Conservation (phyloP, 2,888 invertebrate species). For the Pristionchus entomophagus region DNA sequence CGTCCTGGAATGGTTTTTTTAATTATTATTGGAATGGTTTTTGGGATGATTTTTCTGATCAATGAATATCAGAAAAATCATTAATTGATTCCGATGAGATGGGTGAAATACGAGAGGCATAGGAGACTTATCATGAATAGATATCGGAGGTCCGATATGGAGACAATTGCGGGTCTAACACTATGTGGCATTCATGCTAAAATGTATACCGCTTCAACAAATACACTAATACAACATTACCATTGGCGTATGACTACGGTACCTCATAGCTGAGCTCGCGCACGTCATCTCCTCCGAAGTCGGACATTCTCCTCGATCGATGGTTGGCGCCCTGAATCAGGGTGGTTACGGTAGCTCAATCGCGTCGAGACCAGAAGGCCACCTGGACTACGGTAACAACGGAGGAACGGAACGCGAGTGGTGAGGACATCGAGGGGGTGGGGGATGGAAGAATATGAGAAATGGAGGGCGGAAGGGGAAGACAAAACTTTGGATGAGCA, state of each 20-base stretch:
- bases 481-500: neutral
- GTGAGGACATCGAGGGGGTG: neutral
- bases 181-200: too few species aligned
- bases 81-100: too few species aligned
- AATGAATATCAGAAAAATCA: too few species aligned
- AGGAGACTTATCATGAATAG: too few species aligned
- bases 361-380: neutral
- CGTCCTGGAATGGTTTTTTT: neutral
- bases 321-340: neutral
- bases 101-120: too few species aligned
- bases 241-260: too few species aligned
- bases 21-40: too few species aligned
- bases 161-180: too few species aligned
- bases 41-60: neutral
- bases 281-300: constrained; percentile 31
- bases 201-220: too few species aligned
- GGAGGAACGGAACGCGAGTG: constrained; percentile 17
- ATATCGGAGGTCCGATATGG: too few species aligned
- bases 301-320: constrained; percentile 20
- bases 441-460: neutral
- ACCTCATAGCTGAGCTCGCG: constrained; percentile 29
- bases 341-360: neutral
- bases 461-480: constrained; percentile 9
- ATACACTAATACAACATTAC: too few species aligned
- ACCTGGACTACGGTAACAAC: neutral